phyloP scores from a whole-genome alignment of 2,113 vertebrate species.

The Apus apus region DNA sequence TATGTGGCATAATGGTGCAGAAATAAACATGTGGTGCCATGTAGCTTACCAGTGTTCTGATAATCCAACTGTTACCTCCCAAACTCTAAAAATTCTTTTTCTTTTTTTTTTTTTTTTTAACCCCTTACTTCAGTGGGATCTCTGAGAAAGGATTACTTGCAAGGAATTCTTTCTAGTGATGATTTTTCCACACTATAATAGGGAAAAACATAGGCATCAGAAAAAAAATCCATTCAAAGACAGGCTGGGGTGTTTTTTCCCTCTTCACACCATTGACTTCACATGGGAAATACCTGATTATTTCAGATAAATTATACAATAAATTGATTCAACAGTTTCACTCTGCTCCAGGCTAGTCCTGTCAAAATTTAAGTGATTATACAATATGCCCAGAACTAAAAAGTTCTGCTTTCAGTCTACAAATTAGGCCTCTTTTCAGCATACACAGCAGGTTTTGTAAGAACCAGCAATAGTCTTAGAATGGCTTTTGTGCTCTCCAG shows the following conservation, averaged over 20 bases:
- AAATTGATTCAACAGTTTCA: not conserved
- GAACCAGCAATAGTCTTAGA: not conserved
- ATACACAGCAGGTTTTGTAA: not conserved
- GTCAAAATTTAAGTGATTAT: conserved; percentile 26
- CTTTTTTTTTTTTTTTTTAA: not conserved
- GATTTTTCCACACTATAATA: accelerated
- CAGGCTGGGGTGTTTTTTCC: not conserved
- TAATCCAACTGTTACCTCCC: not conserved
- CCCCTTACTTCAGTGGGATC: not conserved
- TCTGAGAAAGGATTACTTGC: not conserved
- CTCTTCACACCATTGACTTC: not conserved
- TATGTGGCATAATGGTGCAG: too few species aligned
- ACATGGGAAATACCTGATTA: not conserved
- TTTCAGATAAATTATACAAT: not conserved
- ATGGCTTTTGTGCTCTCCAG: not conserved
- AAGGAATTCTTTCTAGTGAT: not conserved
- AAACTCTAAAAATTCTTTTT: not conserved
- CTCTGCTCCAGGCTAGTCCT: conserved; percentile 31
- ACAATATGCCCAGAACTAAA: not conserved
- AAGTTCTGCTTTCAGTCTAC: not conserved
- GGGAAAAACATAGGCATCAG: not conserved
- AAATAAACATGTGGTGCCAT: too few species aligned
- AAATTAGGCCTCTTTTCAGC: conserved; percentile 23
- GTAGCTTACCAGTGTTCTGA: not conserved
- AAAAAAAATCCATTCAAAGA: not conserved